Percentiles rank a stretch among this genome's conserved stretches.
phyloP scores from a whole-genome alignment of 30 jellyfish, hydroid and myxozoan species.

The Aurelia coerulea region DNA sequence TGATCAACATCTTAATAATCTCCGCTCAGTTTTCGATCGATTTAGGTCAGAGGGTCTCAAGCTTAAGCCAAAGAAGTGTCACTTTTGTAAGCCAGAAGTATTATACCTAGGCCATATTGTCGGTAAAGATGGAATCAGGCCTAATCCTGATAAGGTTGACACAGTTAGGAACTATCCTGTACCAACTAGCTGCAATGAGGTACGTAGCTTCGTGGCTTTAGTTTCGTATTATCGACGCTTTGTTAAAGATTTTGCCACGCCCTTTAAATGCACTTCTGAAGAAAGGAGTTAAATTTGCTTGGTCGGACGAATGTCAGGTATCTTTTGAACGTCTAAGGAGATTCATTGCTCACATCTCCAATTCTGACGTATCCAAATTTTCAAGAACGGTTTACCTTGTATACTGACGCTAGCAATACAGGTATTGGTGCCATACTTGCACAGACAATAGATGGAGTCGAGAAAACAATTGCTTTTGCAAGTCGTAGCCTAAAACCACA shows the following conservation, averaged over 20 bases:
- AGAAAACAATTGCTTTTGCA: slow-evolving; percentile 47
- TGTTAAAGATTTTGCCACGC: slow-evolving; percentile 50
- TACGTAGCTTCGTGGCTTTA: slow-evolving; percentile 41
- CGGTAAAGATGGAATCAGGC: slow-evolving; percentile 50
- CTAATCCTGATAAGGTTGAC: slow-evolving; percentile 54
- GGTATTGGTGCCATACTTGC: slow-evolving; percentile 41
- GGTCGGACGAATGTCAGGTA: slow-evolving; percentile 43
- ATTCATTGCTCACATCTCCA: slow-evolving; percentile 48
- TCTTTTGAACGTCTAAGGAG: slow-evolving; percentile 53
- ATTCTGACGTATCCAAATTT: slow-evolving; percentile 55
- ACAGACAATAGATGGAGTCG: slow-evolving; percentile 52
- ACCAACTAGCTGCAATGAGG: slow-evolving; percentile 32
- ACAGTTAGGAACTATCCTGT: slow-evolving; percentile 27
- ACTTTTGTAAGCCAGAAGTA: no score
- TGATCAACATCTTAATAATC: slow-evolving; percentile 35
- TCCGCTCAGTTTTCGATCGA: slow-evolving; percentile 45
- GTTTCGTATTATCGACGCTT: slow-evolving; percentile 40
- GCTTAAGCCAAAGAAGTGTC: slow-evolving; percentile 47
- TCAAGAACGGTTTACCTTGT: not conserved
- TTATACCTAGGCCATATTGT: slow-evolving; percentile 37
- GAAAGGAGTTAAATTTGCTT: no score
- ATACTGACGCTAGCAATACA: no score
- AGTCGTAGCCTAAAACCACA: slow-evolving; percentile 30
- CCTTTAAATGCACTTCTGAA: slow-evolving; percentile 42
- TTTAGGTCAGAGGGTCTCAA: slow-evolving; percentile 49